Conservation (phyloP, 2,113 vertebrate species). For the Hepsetus odoe region DNA sequence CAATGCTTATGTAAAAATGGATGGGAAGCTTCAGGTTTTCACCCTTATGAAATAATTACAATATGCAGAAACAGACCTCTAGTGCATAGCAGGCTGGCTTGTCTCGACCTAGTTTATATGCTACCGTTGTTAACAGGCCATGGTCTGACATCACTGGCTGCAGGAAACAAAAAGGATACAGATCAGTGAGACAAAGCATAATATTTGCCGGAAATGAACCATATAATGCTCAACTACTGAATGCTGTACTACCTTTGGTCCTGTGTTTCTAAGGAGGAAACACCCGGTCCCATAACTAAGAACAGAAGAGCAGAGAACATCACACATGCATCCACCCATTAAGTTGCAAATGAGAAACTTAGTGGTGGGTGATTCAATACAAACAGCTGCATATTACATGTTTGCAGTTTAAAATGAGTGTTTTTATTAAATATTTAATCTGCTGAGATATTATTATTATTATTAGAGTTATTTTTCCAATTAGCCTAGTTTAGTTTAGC, state of each 20-base stretch:
- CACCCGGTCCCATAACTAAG: constrained; percentile 95
- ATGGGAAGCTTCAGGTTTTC: not conserved
- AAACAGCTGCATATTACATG: too few species aligned
- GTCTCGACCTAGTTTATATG: constrained; percentile 88
- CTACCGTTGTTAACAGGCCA: constrained; percentile 92
- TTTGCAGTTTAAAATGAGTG: too few species aligned
- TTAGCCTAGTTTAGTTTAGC: too few species aligned
- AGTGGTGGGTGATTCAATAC: too few species aligned
- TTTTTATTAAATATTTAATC: too few species aligned
- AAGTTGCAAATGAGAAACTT: not conserved
- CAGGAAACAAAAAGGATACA: constrained; percentile 13
- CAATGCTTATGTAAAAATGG: too few species aligned
- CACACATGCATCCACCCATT: not conserved
- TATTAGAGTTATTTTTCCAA: too few species aligned
- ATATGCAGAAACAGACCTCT: constrained; percentile 75
- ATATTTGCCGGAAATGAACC: not conserved
- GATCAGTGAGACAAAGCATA: not conserved
- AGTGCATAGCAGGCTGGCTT: constrained; percentile 85
- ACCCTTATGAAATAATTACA: not conserved
- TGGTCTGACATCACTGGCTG: constrained; percentile 89
- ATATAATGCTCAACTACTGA: not conserved
- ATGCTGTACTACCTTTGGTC: constrained; percentile 80
- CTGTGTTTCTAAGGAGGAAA: constrained; percentile 93
- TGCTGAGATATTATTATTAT: too few species aligned
- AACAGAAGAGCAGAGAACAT: constrained; percentile 1